These are phyloP conservation scores for Ailuropoda melanoleuca DNA, from an alignment of 2,113 vertebrate genomes.

Conservation along the genomic window DNA sequence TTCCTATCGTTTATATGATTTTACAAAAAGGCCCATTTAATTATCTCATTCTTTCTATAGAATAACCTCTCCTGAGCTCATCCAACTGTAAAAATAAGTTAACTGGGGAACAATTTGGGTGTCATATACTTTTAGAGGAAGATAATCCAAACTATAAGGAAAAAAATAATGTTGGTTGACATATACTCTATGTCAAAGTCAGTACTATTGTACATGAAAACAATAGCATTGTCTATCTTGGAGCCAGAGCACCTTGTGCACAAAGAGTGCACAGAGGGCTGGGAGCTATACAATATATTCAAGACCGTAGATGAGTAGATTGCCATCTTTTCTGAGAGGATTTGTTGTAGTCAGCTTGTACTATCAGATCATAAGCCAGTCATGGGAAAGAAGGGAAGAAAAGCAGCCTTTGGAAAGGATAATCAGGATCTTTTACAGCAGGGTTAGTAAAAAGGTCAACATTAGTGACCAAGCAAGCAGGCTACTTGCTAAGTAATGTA, in stretches of 20 bases:
- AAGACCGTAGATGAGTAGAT: not conserved
- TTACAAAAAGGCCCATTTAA: slow-evolving; percentile 35
- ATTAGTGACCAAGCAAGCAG: not conserved
- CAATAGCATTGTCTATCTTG: not conserved
- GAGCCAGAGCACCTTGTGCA: not conserved
- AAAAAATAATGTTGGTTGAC: not conserved
- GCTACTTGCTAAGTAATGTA: not conserved
- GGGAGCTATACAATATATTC: not conserved
- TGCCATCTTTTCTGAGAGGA: not conserved
- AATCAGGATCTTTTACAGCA: not conserved
- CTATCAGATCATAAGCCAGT: not conserved
- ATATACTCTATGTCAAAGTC: not conserved
- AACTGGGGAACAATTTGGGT: not conserved
- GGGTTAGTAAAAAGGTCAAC: not conserved
- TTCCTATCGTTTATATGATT: not conserved
- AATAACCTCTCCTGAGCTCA: slow-evolving; percentile 7
- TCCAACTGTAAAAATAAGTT: not conserved
- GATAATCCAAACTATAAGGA: not conserved
- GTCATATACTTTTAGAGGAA: not conserved
- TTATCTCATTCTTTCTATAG: slow-evolving; percentile 9
- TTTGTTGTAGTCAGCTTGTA: not conserved
- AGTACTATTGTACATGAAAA: not conserved
- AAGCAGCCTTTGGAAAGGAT: not conserved
- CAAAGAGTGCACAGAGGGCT: not conserved
- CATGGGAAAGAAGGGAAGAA: not conserved